A percentile compares a stretch with the other conserved stretches of the same genome.
Evolutionary conservation across 2,888 invertebrate species (phyloP).

Genomic region (Poecilus cupreus): DNA sequence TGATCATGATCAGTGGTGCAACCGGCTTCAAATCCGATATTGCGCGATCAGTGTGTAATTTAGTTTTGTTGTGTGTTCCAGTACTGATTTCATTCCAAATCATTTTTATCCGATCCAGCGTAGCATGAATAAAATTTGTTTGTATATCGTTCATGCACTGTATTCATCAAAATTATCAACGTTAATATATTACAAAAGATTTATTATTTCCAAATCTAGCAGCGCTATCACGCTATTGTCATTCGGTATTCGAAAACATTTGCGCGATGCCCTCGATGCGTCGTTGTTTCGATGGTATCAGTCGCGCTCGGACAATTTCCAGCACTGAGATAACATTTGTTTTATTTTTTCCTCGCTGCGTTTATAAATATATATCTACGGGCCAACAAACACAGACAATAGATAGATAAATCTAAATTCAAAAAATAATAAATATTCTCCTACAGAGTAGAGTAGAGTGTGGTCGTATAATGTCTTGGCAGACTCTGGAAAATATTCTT

Average conservation of each 20-base stretch:
- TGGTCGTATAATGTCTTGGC: background rate
- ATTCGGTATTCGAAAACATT: slow-evolving; percentile 36
- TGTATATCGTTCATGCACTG: background rate
- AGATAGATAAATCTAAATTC: slow-evolving; percentile 54
- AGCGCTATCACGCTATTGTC: background rate
- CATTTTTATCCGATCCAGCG: background rate
- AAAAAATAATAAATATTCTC: slow-evolving; percentile 52
- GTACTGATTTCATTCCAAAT: background rate
- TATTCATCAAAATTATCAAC: slow-evolving; percentile 31
- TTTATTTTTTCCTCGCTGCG: slow-evolving; percentile 23
- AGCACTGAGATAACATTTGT: slow-evolving; percentile 8
- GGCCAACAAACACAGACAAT: slow-evolving; percentile 49
- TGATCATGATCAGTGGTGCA: background rate
- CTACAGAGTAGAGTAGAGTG: background rate
- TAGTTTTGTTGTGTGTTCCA: background rate
- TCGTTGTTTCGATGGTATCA: slow-evolving; percentile 20
- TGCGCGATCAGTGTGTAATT: slow-evolving; percentile 12
- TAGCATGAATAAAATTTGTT: slow-evolving; percentile 8
- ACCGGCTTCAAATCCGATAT: background rate
- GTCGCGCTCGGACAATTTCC: slow-evolving; percentile 19
- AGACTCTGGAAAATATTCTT: slow-evolving; percentile 15
- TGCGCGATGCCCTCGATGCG: slow-evolving; percentile 27
- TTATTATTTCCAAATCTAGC: slow-evolving; percentile 36
- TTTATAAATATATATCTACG: slow-evolving; percentile 43
- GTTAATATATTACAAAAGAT: slow-evolving; percentile 42